Percentiles rank a stretch among this genome's conserved stretches.
Evolutionary conservation across 2,888 invertebrate species (phyloP).

Genomic region (Phyllotreta cruciferae): DNA sequence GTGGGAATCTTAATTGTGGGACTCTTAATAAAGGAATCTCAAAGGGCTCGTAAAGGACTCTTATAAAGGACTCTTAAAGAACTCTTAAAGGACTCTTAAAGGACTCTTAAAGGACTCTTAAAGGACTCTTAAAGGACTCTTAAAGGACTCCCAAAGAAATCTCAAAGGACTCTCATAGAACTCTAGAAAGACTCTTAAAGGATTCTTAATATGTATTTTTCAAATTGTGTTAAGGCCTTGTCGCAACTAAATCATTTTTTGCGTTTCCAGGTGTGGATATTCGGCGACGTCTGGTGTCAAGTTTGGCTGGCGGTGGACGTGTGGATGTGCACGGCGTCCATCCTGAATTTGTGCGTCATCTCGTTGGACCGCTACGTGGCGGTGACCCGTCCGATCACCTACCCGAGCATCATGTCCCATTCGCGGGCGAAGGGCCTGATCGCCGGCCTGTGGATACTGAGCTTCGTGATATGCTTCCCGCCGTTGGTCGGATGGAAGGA

Average conservation of each 20-base stretch:
- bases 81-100: too few species aligned
- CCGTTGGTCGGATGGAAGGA: conserved; percentile 95
- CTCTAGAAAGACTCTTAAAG: neutral
- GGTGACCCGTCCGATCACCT: conserved; percentile 94
- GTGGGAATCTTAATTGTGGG: too few species aligned
- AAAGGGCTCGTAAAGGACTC: too few species aligned
- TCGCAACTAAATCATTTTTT: neutral
- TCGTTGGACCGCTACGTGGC: conserved; percentile 95
- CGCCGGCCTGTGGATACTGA: conserved; percentile 92
- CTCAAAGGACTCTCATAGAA: too few species aligned
- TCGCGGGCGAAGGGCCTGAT: conserved; percentile 86
- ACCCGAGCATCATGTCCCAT: conserved; percentile 90
- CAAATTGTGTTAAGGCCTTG: neutral
- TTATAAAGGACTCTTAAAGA: too few species aligned
- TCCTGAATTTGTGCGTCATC: conserved; percentile 94
- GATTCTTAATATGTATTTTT: neutral
- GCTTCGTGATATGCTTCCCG: conserved; percentile 96
- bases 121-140: too few species aligned
- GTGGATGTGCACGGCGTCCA: conserved; percentile 98
- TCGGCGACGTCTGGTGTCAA: conserved; percentile 94
- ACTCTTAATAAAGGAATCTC: too few species aligned
- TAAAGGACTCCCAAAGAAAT: too few species aligned
- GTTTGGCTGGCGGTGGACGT: conserved; percentile 98
- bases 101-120: too few species aligned
- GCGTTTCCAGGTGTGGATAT: conserved; percentile 86